phyloP scores from a whole-genome alignment of 2,797 vertebrate genomes.

The Lophotriccus pileatus region DNA sequence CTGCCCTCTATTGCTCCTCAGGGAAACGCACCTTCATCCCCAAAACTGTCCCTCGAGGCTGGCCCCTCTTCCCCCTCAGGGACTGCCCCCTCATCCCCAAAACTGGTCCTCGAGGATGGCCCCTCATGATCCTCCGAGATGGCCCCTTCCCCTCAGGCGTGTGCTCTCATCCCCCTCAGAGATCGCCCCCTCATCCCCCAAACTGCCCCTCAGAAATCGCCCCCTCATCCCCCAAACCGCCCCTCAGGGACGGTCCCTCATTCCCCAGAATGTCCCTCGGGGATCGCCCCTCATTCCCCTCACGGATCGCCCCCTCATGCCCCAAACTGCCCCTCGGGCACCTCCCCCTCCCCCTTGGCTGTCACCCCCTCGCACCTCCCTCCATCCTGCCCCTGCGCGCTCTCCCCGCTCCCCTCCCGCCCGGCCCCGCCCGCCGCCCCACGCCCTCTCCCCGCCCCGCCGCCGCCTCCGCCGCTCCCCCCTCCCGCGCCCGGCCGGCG shows the following conservation, averaged over 20 bases:
- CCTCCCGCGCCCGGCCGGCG: background rate
- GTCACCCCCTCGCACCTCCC: background rate
- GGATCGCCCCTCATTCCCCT: too few relatives aligned
- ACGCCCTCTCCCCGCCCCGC: background rate
- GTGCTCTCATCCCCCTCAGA: too few relatives aligned
- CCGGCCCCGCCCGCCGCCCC: background rate
- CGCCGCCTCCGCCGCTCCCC: background rate
- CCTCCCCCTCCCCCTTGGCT: background rate
- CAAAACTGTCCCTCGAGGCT: too few relatives aligned
- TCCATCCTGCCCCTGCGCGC: background rate
- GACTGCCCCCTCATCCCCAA: background rate
- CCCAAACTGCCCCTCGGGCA: background rate
- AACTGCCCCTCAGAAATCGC: too few relatives aligned
- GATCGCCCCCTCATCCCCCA: too few relatives aligned
- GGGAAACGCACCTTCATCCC: background rate
- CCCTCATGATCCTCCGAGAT: too few relatives aligned
- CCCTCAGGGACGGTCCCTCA: too few relatives aligned
- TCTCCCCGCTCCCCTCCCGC: background rate
- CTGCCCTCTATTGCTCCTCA: too few relatives aligned
- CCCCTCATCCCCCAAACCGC: background rate
- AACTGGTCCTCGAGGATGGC: background rate
- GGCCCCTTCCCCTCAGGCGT: background rate
- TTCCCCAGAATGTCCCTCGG: background rate
- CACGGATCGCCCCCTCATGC: too few relatives aligned
- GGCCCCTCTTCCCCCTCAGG: background rate